Evolutionary conservation across 2,888 invertebrate species (phyloP), one percentile per base, ranked within the genome.

Genomic region (Thera britannica): DNA sequence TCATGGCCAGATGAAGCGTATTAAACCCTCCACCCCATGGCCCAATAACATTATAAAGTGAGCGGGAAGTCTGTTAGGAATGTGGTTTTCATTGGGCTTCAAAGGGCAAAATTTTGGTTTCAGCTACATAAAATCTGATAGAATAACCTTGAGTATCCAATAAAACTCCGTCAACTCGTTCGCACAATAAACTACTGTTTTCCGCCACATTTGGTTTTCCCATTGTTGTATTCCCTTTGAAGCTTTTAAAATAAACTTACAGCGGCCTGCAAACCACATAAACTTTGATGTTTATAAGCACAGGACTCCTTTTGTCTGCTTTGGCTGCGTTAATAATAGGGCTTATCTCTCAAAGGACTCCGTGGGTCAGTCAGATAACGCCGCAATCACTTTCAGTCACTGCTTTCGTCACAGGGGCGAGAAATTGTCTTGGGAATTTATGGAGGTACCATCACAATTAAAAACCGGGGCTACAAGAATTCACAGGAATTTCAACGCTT

Each of bases 291-390:
- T 63, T 68, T 68, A 61, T 35, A 44, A 56, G 57, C 49, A 54
- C 46, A 56, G 58, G 60, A 23, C 23, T 57, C 63, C 63, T 62
- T 70, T 73, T 71, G 70, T 72, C 55, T 62, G 46, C 66, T 64
- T 65, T 41, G 52, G 44, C 44, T 62, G 38, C 6, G 56, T 66
- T 23, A 23, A 70, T 63, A 66, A 70, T 68, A 66, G 71, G 35
- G 41, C 65, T 67, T 71, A 70, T 68, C 67, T 72, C 35, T 58
- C 34, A 67, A 46, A 55, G 48, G 57, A 49, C 65, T 68, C 67
- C 52, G 67, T 65, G 46, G 38, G 66, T 70, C 58, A 61, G 8
- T 11, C 46, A 62, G 68, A 72, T 67, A 70, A 41, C 57, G 57
- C 23, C 8, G 52, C 41, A 12, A 38, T 62, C 48, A 58, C 44